Evolutionary conservation across 2,888 invertebrate genomes (phyloP).

Genomic region (Patella pellucida): DNA sequence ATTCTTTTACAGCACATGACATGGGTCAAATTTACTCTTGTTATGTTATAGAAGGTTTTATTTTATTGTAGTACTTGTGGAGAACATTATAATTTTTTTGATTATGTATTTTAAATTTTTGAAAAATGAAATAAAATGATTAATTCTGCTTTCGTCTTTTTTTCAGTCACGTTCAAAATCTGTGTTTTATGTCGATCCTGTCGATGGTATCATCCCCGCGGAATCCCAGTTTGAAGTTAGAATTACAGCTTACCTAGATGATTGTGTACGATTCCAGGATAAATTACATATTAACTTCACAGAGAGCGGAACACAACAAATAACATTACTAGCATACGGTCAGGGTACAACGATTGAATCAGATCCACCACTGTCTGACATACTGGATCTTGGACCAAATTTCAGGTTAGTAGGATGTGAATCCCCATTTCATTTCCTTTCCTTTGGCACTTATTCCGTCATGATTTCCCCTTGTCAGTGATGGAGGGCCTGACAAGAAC

Average conservation of each 20-base stretch:
- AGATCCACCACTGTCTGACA: slow-evolving; percentile 76
- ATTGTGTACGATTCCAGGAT: slow-evolving; percentile 70
- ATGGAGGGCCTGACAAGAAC: no score
- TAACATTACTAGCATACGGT: slow-evolving; percentile 76
- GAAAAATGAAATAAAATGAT: not conserved
- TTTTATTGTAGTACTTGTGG: no score
- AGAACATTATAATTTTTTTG: not conserved
- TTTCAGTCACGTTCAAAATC: slow-evolving; percentile 62
- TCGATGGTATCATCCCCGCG: slow-evolving; percentile 65
- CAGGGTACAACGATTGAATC: slow-evolving; percentile 79
- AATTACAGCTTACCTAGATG: slow-evolving; percentile 67
- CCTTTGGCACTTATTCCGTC: no score
- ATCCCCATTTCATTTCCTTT: no score
- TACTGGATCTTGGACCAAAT: slow-evolving; percentile 76
- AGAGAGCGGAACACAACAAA: slow-evolving; percentile 71
- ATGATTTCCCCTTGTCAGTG: no score
- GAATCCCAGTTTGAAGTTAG: slow-evolving; percentile 61
- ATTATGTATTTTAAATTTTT: not conserved
- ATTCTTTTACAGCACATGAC: no score
- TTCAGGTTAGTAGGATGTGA: slow-evolving; percentile 73
- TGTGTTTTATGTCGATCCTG: slow-evolving; percentile 66
- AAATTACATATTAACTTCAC: slow-evolving; percentile 68
- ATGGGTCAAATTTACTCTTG: no score
- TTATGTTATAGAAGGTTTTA: no score
- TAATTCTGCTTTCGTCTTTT: not conserved